phyloP scores from a whole-genome alignment of 2,888 invertebrate species.

The Chaitophorus viminalis region DNA sequence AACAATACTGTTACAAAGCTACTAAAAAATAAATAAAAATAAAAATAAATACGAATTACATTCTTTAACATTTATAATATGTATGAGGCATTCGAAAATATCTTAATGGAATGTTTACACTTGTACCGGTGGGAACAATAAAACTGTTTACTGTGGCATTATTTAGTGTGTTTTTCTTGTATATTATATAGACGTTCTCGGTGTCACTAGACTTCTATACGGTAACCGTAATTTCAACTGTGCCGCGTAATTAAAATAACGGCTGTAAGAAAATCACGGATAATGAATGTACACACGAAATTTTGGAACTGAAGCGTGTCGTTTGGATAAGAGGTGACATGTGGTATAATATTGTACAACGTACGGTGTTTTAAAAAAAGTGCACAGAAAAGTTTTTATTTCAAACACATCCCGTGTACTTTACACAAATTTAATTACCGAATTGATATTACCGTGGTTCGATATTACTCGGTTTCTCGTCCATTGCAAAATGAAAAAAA shows the following conservation, averaged over 20 bases:
- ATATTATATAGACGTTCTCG: not conserved
- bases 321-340: not conserved
- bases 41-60: not conserved
- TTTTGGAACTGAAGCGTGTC: not conserved
- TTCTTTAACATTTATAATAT: conserved; percentile 29
- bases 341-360: too few species aligned
- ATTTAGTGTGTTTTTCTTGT: conserved; percentile 38
- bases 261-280: not conserved
- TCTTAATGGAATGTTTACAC: conserved; percentile 25
- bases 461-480: not conserved
- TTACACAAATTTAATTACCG: too few species aligned
- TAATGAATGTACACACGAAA: not conserved
- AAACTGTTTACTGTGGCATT: conserved; percentile 7
- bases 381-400: too few species aligned
- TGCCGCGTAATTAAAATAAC: not conserved
- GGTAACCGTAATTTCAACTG: not conserved
- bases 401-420: too few species aligned
- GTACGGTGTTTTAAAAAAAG: too few species aligned
- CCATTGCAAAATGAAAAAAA: not conserved
- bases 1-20: not conserved
- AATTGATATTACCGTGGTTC: not conserved
- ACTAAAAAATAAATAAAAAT: not conserved
- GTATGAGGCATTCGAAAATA: conserved; percentile 27
- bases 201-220: not conserved
- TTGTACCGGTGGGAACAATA: conserved; percentile 38